Percentiles rank a stretch among this genome's conserved stretches.
Conservation (phyloP, 2,797 vertebrate species). For the Amniataba percoides region DNA sequence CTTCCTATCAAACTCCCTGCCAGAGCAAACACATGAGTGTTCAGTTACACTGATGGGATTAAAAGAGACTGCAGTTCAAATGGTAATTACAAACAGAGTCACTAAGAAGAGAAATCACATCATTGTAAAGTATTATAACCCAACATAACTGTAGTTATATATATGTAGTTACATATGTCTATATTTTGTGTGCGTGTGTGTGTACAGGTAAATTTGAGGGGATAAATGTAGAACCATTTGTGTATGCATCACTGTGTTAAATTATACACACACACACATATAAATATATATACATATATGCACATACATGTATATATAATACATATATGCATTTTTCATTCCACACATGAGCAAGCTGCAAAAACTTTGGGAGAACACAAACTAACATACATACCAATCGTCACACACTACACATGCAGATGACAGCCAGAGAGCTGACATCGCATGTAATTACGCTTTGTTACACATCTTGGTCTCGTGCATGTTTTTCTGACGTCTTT, state of each 20-base stretch:
- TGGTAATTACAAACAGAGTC: neutral
- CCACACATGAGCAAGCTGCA: neutral
- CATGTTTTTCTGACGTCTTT: slow-evolving; percentile 4
- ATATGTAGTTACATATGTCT: too few species aligned
- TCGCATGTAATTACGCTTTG: slow-evolving; percentile 18
- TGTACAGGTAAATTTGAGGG: neutral
- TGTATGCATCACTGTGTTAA: neutral
- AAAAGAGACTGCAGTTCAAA: neutral
- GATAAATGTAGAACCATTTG: neutral
- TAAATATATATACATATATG: too few species aligned
- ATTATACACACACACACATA: neutral
- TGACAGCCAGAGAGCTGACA: neutral
- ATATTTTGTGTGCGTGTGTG: neutral
- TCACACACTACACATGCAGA: neutral
- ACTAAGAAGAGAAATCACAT: neutral
- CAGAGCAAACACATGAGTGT: neutral
- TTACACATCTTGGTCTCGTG: neutral
- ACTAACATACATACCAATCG: neutral
- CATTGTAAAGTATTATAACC: neutral
- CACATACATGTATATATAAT: too few species aligned
- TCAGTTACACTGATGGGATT: neutral
- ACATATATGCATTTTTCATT: neutral
- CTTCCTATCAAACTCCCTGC: neutral
- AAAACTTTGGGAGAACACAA: neutral
- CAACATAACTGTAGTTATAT: neutral